Conservation (phyloP, 2,888 invertebrate species). For the Reticulitermes lucifugus region DNA sequence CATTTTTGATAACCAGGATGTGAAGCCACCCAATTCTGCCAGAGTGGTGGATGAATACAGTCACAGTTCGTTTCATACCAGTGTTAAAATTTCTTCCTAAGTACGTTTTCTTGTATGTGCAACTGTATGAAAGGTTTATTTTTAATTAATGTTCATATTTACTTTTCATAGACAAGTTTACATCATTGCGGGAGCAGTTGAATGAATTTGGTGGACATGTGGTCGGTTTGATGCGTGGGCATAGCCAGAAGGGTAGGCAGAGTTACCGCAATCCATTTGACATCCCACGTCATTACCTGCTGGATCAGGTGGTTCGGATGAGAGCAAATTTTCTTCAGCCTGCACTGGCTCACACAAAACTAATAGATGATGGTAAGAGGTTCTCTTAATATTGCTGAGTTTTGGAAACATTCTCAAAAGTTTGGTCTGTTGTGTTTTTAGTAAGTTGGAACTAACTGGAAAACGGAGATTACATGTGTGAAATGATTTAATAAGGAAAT, state of each 20-base stretch:
- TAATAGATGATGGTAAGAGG: conserved; percentile 77
- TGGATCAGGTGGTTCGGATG: conserved; percentile 95
- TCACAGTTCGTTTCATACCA: too few relatives aligned
- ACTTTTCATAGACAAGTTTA: conserved; percentile 76
- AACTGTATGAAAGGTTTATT: not conserved
- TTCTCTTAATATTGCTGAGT: not conserved
- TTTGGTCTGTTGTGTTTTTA: too few relatives aligned
- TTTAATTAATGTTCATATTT: not conserved
- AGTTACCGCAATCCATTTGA: conserved; percentile 96
- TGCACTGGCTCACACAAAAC: conserved; percentile 77
- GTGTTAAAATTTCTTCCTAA: too few relatives aligned
- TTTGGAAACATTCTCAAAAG: not conserved
- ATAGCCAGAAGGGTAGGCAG: conserved; percentile 70
- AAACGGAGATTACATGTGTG: too few relatives aligned
- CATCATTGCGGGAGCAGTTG: conserved; percentile 84
- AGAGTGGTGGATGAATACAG: too few relatives aligned
- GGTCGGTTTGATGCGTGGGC: conserved; percentile 72
- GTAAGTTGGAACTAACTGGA: too few relatives aligned
- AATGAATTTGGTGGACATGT: conserved; percentile 88
- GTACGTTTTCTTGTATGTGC: too few relatives aligned
- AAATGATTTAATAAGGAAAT: too few relatives aligned
- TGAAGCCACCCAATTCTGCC: too few relatives aligned
- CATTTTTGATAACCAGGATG: too few relatives aligned
- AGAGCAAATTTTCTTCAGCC: conserved; percentile 92
- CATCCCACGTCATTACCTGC: conserved; percentile 86